These are phyloP conservation scores for Masticophis lateralis DNA, from an alignment of 2,797 vertebrate species.

Conservation along the genomic window DNA sequence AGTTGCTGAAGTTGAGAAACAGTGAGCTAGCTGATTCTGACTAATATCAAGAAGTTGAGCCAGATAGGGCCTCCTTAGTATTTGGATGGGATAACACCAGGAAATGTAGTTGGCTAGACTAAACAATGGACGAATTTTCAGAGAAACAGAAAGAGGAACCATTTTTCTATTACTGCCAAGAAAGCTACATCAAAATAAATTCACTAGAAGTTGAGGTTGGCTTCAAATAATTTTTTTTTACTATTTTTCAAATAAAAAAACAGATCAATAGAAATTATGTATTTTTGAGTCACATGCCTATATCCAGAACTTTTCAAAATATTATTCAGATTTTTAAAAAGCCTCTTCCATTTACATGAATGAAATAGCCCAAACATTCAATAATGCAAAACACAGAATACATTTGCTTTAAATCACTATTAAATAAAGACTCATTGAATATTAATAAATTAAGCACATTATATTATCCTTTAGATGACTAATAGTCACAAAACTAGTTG, in stretches of 20 bases:
- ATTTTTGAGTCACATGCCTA: no score
- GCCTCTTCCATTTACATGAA: not conserved
- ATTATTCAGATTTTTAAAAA: not conserved
- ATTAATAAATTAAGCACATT: not conserved
- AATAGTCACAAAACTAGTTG: not conserved
- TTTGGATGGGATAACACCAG: not conserved
- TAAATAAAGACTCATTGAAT: not conserved
- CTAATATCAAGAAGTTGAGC: not conserved
- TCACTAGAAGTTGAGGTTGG: no score
- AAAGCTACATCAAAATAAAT: no score
- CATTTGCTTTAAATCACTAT: not conserved
- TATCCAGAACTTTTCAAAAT: not conserved
- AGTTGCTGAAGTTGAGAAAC: not conserved
- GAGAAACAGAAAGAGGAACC: not conserved
- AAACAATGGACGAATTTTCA: not conserved
- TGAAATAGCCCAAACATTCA: not conserved
- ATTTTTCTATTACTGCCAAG: no score
- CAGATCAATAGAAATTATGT: no score
- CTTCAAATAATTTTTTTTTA: no score
- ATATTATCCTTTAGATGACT: not conserved
- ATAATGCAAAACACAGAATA: not conserved
- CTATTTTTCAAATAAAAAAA: no score
- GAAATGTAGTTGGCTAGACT: not conserved
- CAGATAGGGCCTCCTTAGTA: not conserved
- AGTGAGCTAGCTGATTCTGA: not conserved